These are phyloP conservation scores for Eueremaeus valkanovi DNA, from an alignment of 2,888 invertebrate species.

Conservation along the genomic window DNA sequence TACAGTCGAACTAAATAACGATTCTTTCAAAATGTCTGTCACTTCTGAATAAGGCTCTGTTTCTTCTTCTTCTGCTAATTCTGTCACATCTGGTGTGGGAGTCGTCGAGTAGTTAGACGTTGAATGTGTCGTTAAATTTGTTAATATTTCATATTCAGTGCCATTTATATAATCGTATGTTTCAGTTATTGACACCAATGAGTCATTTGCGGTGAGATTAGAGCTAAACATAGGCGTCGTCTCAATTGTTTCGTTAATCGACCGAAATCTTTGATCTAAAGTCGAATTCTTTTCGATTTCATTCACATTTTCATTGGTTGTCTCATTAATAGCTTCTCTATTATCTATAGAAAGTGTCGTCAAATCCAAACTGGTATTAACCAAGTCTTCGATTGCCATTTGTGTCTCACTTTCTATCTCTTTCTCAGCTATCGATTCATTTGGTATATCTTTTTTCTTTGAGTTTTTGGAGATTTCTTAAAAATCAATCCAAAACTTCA, in stretches of 20 bases:
- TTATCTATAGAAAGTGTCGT: neutral
- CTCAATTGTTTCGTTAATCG: slow-evolving; percentile 2
- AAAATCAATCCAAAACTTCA: no score
- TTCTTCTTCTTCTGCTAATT: neutral
- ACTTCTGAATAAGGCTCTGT: no score
- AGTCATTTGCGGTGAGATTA: slow-evolving; percentile 26
- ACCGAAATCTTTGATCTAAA: neutral
- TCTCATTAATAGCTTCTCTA: neutral
- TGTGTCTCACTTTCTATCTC: slow-evolving; percentile 16
- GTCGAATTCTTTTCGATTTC: neutral
- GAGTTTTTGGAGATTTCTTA: neutral
- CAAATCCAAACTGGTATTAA: neutral
- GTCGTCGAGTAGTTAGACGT: neutral
- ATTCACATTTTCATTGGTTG: neutral
- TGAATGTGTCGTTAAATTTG: neutral
- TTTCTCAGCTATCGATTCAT: neutral
- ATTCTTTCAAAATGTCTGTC: neutral
- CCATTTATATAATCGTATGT: slow-evolving; percentile 17
- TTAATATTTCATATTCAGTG: slow-evolving; percentile 5
- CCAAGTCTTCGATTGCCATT: neutral
- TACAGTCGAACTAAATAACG: neutral
- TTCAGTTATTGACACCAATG: slow-evolving; percentile 21
- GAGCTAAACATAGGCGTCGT: slow-evolving; percentile 19
- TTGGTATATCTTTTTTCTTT: neutral
- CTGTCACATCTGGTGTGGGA: neutral